Percentiles rank a stretch among this genome's conserved stretches.
These are phyloP conservation scores for Cirrhinus mrigala DNA, from an alignment of 2,797 vertebrate species.

Conservation along the genomic window DNA sequence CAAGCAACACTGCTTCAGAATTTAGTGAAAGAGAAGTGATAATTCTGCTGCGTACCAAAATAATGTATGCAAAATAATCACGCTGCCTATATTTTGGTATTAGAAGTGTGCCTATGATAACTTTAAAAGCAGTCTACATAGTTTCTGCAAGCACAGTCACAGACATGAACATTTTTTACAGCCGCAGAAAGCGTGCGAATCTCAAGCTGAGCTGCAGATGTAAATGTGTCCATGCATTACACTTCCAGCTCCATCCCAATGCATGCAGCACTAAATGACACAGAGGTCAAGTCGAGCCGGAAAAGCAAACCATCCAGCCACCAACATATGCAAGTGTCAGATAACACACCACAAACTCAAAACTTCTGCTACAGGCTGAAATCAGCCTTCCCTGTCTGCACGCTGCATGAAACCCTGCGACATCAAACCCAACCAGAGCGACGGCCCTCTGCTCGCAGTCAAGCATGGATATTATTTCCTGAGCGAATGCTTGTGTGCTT, in stretches of 20 bases:
- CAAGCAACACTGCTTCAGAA: not conserved
- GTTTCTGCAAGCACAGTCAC: not conserved
- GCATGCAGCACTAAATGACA: constrained; percentile 10
- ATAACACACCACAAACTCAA: constrained; percentile 9
- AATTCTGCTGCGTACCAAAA: not conserved
- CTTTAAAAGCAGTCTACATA: not conserved
- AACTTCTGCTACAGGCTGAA: not conserved
- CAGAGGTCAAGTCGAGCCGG: not conserved
- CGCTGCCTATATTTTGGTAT: not conserved
- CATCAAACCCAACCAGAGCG: not conserved
- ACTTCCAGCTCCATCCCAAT: not conserved
- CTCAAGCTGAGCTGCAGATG: not conserved
- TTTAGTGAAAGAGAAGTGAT: not conserved
- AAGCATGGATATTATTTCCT: not conserved
- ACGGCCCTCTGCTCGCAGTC: not conserved
- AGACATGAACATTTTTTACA: not conserved
- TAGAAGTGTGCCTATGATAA: not conserved
- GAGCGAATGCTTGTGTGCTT: not conserved
- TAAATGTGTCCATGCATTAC: not conserved
- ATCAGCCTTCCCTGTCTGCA: not conserved
- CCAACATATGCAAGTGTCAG: constrained; percentile 22
- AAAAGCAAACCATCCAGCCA: constrained; percentile 2
- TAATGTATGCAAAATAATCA: not conserved
- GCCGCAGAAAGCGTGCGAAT: not conserved
- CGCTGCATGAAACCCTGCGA: not conserved